These are phyloP conservation scores for Operophtera brumata DNA, from an alignment of 2,888 invertebrate genomes.

Conservation along the genomic window DNA sequence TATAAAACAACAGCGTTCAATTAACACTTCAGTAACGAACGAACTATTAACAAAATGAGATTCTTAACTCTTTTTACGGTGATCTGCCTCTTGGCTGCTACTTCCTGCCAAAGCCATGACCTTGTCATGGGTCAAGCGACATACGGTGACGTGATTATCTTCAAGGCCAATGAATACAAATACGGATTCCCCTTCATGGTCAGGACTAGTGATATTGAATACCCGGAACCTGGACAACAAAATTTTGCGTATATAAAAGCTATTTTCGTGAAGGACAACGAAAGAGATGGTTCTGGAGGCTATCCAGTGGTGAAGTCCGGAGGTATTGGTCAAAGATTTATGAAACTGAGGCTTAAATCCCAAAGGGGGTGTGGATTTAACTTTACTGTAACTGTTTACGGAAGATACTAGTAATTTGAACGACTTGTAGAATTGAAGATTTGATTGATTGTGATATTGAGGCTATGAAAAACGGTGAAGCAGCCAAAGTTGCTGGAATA, in stretches of 20 bases:
- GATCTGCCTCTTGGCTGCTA: conserved; percentile 50
- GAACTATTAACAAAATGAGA: conserved; percentile 42
- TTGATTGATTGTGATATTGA: neutral
- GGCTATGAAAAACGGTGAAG: neutral
- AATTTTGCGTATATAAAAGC: conserved; percentile 65
- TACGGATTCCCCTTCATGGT: conserved; percentile 66
- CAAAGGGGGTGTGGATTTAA: conserved; percentile 65
- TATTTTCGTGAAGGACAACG: conserved; percentile 62
- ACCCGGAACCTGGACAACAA: conserved; percentile 57
- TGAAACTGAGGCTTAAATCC: conserved; percentile 69
- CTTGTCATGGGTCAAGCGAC: conserved; percentile 54
- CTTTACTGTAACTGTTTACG: conserved; percentile 70
- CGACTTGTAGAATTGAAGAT: neutral
- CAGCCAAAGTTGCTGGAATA: neutral
- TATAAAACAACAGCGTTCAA: conserved; percentile 56
- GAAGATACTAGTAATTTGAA: conserved; percentile 47
- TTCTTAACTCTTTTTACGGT: conserved; percentile 43
- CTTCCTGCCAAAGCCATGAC: conserved; percentile 62
- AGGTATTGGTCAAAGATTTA: conserved; percentile 67
- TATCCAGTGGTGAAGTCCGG: conserved; percentile 64
- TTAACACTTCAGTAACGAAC: conserved; percentile 67
- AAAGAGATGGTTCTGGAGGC: conserved; percentile 60
- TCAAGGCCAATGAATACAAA: conserved; percentile 59
- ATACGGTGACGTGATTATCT: conserved; percentile 64
- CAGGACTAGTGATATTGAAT: conserved; percentile 58